These are phyloP conservation scores for Megaceryle alcyon DNA, from an alignment of 2,797 vertebrate species.

Conservation along the genomic window DNA sequence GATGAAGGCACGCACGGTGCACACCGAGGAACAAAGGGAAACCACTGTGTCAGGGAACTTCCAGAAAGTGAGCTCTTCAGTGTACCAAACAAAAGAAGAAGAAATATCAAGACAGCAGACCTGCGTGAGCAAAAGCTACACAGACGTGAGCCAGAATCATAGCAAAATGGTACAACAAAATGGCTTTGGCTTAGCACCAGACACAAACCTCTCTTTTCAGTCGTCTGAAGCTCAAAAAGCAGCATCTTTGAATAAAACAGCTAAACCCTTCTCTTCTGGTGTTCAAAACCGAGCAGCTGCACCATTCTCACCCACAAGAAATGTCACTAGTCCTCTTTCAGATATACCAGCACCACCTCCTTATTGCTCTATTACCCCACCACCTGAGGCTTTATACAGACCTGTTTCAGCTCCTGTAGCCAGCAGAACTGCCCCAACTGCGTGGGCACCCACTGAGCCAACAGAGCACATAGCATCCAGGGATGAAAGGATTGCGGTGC, in stretches of 20 bases:
- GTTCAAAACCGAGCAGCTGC: slow-evolving; percentile 78
- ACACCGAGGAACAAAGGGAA: slow-evolving; percentile 78
- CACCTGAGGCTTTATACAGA: slow-evolving; percentile 81
- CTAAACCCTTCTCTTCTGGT: slow-evolving; percentile 86
- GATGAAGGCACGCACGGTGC: slow-evolving; percentile 80
- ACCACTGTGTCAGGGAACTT: slow-evolving; percentile 29
- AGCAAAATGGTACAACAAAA: slow-evolving; percentile 80
- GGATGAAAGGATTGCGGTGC: slow-evolving; percentile 94
- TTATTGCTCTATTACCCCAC: slow-evolving; percentile 78
- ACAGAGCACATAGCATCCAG: slow-evolving; percentile 93
- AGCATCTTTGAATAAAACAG: slow-evolving; percentile 84
- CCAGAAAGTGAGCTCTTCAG: slow-evolving; percentile 49
- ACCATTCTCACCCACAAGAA: slow-evolving; percentile 81
- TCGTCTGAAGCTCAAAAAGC: slow-evolving; percentile 79
- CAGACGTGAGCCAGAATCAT: slow-evolving; percentile 78
- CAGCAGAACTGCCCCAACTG: slow-evolving; percentile 59
- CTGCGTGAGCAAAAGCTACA: slow-evolving; percentile 80
- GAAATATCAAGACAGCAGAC: slow-evolving; percentile 64
- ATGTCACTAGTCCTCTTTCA: slow-evolving; percentile 78
- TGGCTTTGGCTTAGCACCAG: slow-evolving; percentile 74
- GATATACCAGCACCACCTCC: slow-evolving; percentile 82
- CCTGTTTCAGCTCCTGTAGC: slow-evolving; percentile 71
- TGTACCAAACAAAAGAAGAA: slow-evolving; percentile 65
- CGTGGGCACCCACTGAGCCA: slow-evolving; percentile 84
- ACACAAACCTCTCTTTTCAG: slow-evolving; percentile 74